These are phyloP conservation scores for Micropterix aruncella DNA, from an alignment of 2,888 invertebrate species.

Conservation along the genomic window DNA sequence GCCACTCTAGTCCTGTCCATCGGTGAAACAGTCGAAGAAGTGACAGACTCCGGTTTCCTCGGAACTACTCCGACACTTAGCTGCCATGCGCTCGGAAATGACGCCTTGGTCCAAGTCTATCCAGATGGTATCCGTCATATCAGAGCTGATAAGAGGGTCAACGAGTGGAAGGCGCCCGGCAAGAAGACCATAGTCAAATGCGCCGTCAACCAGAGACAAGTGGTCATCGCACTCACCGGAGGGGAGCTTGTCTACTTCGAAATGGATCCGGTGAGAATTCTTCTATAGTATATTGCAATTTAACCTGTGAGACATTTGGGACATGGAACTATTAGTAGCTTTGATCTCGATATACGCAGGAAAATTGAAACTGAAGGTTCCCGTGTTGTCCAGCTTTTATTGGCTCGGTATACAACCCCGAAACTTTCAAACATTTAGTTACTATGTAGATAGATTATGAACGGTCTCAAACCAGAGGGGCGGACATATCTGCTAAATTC, in stretches of 20 bases:
- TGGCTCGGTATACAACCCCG: not conserved
- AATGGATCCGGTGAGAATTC: constrained; percentile 86
- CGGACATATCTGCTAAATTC: too few species aligned
- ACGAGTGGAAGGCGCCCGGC: constrained; percentile 98
- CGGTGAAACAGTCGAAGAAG: constrained; percentile 99
- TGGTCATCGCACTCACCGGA: constrained; percentile 93
- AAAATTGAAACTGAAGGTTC: not conserved
- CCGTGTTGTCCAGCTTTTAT: not conserved
- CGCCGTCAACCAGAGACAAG: constrained; percentile 96
- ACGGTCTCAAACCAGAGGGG: too few species aligned
- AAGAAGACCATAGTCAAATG: constrained; percentile 95
- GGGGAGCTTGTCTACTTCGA: constrained; percentile 98
- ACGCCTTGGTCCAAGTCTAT: constrained; percentile 96
- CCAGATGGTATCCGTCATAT: constrained; percentile 98
- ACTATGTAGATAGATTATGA: too few species aligned
- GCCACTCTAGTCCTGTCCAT: constrained; percentile 98
- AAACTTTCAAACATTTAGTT: not conserved
- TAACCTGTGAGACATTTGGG: not conserved
- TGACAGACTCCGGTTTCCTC: constrained; percentile 97
- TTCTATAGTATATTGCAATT: not conserved
- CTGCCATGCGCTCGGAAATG: constrained; percentile 94
- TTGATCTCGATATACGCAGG: not conserved
- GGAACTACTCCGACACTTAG: constrained; percentile 98
- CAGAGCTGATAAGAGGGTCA: constrained; percentile 92
- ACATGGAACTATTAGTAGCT: not conserved